Percentiles rank a stretch among this genome's conserved stretches.
Evolutionary conservation across 23 tunicate species (phyloP).

Genomic region (Trididemnum clinides): DNA sequence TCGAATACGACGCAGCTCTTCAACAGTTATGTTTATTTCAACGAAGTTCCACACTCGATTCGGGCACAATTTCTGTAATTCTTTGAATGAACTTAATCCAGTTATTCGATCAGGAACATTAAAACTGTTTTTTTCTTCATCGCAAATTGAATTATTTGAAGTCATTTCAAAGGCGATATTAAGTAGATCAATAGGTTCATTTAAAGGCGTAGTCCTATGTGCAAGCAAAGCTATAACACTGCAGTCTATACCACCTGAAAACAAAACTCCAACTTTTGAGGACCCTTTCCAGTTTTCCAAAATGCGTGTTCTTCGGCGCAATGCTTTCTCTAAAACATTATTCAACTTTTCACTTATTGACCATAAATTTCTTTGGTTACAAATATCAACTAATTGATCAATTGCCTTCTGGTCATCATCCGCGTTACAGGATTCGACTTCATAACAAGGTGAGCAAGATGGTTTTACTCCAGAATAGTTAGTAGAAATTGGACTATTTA

Average conservation of each 20-base stretch:
- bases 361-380: conserved; percentile 32
- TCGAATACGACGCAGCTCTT: conserved; percentile 49
- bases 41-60: conserved; percentile 74
- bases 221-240: conserved; percentile 75
- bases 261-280: conserved; percentile 61
- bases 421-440: background rate
- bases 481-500: background rate
- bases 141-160: background rate
- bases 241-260: conserved; percentile 97
- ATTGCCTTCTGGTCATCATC: too few relatives aligned
- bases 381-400: background rate
- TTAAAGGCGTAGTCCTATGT: conserved; percentile 34
- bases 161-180: conserved; percentile 77
- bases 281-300: conserved; percentile 2
- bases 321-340: conserved; percentile 21
- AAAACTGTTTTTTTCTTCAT: background rate
- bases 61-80: conserved; percentile 57
- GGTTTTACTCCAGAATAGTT: background rate
- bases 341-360: conserved; percentile 31
- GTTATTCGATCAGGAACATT: conserved; percentile 82
- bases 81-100: conserved; percentile 46
- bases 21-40: conserved; percentile 64
- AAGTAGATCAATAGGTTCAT: conserved; percentile 65
- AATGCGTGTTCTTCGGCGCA: conserved; percentile 36
- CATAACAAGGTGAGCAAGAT: too few relatives aligned